Evolutionary conservation across 2,888 invertebrate genomes (phyloP).

Genomic region (Drosophila fulvimacula): DNA sequence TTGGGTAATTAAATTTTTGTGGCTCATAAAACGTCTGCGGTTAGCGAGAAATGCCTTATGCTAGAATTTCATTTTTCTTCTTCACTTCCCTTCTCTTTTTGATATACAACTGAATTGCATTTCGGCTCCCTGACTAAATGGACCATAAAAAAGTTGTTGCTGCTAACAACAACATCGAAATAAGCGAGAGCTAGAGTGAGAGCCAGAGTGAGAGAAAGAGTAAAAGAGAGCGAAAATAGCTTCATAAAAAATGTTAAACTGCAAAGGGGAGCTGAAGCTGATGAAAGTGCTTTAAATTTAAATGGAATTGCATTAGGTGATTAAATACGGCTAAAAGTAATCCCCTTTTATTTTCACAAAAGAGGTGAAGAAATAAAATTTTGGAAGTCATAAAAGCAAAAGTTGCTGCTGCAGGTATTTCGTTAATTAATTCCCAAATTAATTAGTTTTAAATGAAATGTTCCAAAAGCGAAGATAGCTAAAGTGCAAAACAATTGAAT

Average conservation of each 20-base stretch:
- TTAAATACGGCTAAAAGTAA: constrained; percentile 32
- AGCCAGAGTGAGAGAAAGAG: background rate
- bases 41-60: constrained; percentile 45
- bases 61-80: constrained; percentile 13
- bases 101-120: constrained; percentile 22
- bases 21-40: constrained; percentile 52
- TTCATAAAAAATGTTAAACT: constrained; percentile 28
- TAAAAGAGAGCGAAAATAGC: constrained; percentile 9
- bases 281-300: constrained; percentile 36
- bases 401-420: background rate
- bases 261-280: constrained; percentile 8
- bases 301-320: constrained; percentile 48
- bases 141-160: constrained; percentile 24
- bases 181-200: background rate
- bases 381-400: background rate
- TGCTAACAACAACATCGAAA: background rate
- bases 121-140: constrained; percentile 20
- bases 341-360: background rate
- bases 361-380: background rate
- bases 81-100: background rate
- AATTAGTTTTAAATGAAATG: background rate
- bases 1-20: constrained; percentile 57
- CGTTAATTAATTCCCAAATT: background rate
- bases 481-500: background rate
- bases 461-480: background rate